Percentiles rank a stretch among this genome's conserved stretches.
These are phyloP conservation scores for Argopecten irradians DNA, from an alignment of 1,140 invertebrate species.

Conservation along the genomic window DNA sequence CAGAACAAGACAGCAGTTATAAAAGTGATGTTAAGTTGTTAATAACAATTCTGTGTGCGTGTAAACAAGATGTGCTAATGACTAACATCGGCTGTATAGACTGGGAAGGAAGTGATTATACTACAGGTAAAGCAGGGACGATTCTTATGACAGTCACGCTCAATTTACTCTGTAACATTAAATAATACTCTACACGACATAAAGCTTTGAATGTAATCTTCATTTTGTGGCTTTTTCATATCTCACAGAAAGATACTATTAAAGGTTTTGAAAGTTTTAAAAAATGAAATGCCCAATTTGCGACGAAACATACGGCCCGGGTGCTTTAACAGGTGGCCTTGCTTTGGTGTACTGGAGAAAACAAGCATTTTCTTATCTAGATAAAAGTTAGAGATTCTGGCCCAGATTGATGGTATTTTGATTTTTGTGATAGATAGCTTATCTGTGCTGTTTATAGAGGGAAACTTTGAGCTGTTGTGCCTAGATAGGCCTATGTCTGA, in stretches of 20 bases:
- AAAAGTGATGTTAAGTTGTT: not conserved
- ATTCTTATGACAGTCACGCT: not conserved
- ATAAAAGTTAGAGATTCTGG: not conserved
- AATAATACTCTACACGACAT: not conserved
- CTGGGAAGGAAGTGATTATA: not conserved
- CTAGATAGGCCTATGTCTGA: not conserved
- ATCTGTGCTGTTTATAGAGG: not conserved
- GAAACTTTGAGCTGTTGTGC: not conserved
- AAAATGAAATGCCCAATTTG: not conserved
- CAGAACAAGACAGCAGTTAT: not conserved
- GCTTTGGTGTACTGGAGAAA: not conserved
- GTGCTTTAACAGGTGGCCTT: not conserved
- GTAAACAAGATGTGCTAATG: not conserved
- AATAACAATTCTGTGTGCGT: not conserved
- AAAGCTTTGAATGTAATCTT: not conserved
- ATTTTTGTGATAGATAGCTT: constrained; percentile 1
- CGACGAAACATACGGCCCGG: not conserved
- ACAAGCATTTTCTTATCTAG: not conserved
- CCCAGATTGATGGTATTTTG: not conserved
- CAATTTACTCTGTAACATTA: not conserved
- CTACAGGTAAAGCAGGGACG: not conserved
- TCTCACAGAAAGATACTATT: not conserved
- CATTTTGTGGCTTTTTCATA: not conserved
- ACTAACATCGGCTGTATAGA: not conserved
- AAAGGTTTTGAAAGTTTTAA: not conserved